Base-by-base conservation (phyloP, 2,113 vertebrate genomes). In the Protobothrops flavoviridis region DNA sequence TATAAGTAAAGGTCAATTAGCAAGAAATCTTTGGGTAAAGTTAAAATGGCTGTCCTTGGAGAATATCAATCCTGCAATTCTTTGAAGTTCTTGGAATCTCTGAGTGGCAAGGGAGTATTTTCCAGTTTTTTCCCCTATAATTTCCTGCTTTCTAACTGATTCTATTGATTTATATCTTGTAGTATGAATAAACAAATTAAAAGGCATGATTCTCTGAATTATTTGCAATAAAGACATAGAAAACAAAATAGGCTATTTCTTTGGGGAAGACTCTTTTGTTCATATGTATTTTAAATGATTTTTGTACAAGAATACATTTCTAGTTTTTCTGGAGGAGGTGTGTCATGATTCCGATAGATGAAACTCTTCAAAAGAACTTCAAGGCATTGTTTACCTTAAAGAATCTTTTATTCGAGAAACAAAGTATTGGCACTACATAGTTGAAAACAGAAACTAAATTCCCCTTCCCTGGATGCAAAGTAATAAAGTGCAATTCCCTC, bases 41-140 rank as follows among this genome's bases (percentile, higher is more conserved):
- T 0, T 91, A 87, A 94, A 96, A 91, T 85, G 23, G 5, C n/a
- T 93, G 13, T 90, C 94, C 89, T 95, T 56, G 90, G 74, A 90
- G 7, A 94, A 89, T 45, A 86, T 50, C 0, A 20, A 8, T 3
- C 94, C 93, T 94, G 17, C 9, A 90, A 0, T 87, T 94, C 20
- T 81, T 92, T 87, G 39, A 91, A 0, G 10, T 93, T 94, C 39
- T 90, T 88, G 39, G 5, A 26, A 91, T 93, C 92, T 92, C 1
- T 17, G 55, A 90, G 8, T 0, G n/a, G 50, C 3, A 53, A 6
- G 5, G 6, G 3, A 92, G 0, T 1, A 69, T 89, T 92, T 94
- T 64, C n/a, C n/a, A 81, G 86, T 89, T 43, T 81, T 29, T 55
- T 21, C 0, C 52, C 91, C 93, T 64, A 92, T 85, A 4, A 43